A percentile compares a stretch with the other conserved stretches of the same genome.
These are phyloP conservation scores for Alentia gelatinosa DNA, from an alignment of 2,888 invertebrate species.

Conservation along the genomic window DNA sequence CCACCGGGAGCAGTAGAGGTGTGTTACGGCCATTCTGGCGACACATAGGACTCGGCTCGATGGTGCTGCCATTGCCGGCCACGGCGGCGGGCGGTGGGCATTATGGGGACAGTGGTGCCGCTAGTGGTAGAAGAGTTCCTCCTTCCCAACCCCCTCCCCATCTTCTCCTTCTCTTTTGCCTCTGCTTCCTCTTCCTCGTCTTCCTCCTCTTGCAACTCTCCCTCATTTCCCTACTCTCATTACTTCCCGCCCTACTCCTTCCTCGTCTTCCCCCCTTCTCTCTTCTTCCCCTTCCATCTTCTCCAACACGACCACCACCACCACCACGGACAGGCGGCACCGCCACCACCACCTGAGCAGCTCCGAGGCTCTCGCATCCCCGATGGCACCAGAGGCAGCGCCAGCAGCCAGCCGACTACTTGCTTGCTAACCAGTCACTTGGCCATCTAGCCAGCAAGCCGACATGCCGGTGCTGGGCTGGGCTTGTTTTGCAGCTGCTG, in stretches of 20 bases:
- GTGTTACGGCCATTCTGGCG: slow-evolving; percentile 21
- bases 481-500: background rate
- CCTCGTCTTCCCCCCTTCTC: too few species aligned
- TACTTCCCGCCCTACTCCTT: too few species aligned
- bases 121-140: background rate
- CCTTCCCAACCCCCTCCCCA: background rate
- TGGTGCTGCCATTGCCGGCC: slow-evolving; percentile 14
- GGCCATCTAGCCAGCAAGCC: slow-evolving; percentile 29
- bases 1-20: slow-evolving; percentile 13
- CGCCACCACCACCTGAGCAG: background rate
- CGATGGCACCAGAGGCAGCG: background rate
- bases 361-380: background rate
- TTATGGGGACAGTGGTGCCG: slow-evolving; percentile 11
- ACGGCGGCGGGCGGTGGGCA: background rate
- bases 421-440: slow-evolving; percentile 29
- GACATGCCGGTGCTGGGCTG: background rate
- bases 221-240: too few species aligned
- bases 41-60: background rate
- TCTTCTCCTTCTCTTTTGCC: too few species aligned
- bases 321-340: background rate
- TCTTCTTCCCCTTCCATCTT: background rate
- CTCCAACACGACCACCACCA: background rate
- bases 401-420: background rate
- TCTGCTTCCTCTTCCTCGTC: too few species aligned
- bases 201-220: too few species aligned